Conservation (phyloP, 2,888 invertebrate genomes). For the Pollenia griseotomentosa region DNA sequence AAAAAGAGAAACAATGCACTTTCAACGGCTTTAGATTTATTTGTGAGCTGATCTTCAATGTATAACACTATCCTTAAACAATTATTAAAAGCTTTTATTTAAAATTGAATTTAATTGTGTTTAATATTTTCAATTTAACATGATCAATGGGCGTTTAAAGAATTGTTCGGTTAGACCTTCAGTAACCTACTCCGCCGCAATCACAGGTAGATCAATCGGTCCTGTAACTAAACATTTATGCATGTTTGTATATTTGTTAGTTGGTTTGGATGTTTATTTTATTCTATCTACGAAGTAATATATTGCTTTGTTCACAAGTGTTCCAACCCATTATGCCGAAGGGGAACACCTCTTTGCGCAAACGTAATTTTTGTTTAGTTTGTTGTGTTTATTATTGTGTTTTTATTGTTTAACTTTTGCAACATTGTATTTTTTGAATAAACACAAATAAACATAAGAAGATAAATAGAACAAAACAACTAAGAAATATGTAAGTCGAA, state of each 20-base stretch:
- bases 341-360: constrained; percentile 65
- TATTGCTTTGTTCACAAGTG: constrained; percentile 14
- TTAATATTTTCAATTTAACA: background rate
- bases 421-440: constrained; percentile 62
- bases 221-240: background rate
- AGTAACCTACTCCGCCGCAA: background rate
- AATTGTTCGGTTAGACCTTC: background rate
- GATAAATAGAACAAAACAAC: background rate
- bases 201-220: background rate
- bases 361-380: constrained; percentile 29
- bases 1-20: too few species aligned
- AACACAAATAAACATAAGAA: constrained; percentile 18
- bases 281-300: constrained; percentile 32
- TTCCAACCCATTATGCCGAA: constrained; percentile 60
- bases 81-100: too few species aligned
- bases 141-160: background rate
- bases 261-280: background rate
- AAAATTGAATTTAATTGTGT: background rate
- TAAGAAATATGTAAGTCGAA: background rate
- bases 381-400: constrained; percentile 31
- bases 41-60: too few species aligned
- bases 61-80: too few species aligned
- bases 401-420: constrained; percentile 61
- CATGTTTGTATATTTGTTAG: background rate
- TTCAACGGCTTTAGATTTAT: too few species aligned